Base-by-base conservation (phyloP, 2,113 vertebrate genomes). In the Pedionomus torquatus region DNA sequence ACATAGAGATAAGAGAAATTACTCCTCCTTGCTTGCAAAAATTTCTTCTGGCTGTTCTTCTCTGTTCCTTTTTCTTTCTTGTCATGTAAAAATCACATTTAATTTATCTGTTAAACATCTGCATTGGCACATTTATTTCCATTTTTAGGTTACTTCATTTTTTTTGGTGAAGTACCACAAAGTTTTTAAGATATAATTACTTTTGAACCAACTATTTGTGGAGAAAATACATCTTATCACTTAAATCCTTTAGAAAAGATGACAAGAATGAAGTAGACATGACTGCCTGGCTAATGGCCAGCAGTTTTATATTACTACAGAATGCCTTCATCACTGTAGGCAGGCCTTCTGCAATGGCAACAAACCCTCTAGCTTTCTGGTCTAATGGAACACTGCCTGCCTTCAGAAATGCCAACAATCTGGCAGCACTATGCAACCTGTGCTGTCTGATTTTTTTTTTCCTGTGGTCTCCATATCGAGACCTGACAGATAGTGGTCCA, bases 1-100 rank as follows among this genome's bases (percentile, higher is more conserved):
- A 26, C 26, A 25, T 4, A 44, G 83, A 70, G n/a, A 21, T 19
- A 71, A 48, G 35, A 68, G 30, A 13, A 91, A 64, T 48, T 65
- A 57, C 0, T 0, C 5, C 61, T 69, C 3, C 2, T 69, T 78
- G 28, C 19, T 83, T 86, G 66, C 20, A 70, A 35, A 26, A 11
- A 55, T 57, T 63, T 69, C 5, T 63, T 46, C 33, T 57, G 11
- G 3, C 69, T 65, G 6, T 70, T 61, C 10, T 35, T 65, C 30
- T 83, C 8, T 35, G 16, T 64, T 87, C 10, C 8, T 55, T 70
- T 49, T 85, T 85, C 57, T 68, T 82, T 44, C 21, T 57, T 17
- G 18, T 63, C 2, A 10, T n/a, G 14, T 55, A 87, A 79, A 79
- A 75, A 48, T 54, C 19, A 19, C 10, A 20, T 72, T 80, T 69